Percentiles rank a stretch among this genome's conserved stretches.
These are phyloP conservation scores for Octomys mimax DNA, from an alignment of 2,797 vertebrate genomes.

Conservation along the genomic window DNA sequence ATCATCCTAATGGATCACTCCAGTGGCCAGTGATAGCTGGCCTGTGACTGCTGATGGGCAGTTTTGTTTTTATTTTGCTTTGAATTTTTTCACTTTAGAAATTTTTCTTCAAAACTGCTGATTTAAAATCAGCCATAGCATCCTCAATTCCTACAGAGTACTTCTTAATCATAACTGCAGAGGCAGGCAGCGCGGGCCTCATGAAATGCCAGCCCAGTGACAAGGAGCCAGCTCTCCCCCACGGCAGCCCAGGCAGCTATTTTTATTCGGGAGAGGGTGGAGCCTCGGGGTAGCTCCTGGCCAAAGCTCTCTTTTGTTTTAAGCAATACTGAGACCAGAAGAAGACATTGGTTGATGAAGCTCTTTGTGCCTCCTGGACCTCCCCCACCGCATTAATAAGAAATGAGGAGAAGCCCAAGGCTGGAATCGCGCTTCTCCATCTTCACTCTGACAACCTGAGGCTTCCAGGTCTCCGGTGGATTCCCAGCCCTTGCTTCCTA, in stretches of 20 bases:
- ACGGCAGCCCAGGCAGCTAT: fast-evolving
- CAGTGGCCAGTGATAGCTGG: neutral
- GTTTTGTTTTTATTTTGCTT: neutral
- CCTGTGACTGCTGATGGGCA: neutral
- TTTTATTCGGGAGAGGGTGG: neutral
- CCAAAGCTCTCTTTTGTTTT: neutral
- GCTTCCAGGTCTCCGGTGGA: too few species aligned
- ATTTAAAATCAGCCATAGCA: neutral
- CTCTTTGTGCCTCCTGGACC: neutral
- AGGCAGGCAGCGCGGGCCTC: too few species aligned
- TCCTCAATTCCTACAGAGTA: neutral
- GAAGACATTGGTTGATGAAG: fast-evolving
- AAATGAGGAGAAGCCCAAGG: too few species aligned
- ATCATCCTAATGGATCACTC: neutral
- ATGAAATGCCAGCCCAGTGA: fast-evolving
- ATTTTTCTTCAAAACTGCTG: neutral
- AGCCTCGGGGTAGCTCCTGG: fast-evolving
- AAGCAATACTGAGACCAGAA: fast-evolving
- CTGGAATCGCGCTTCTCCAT: neutral
- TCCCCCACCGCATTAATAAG: fast-evolving
- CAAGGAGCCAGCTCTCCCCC: fast-evolving
- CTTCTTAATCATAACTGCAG: neutral
- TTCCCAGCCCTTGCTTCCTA: neutral
- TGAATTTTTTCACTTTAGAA: neutral
- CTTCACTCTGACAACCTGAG: fast-evolving